Evolutionary conservation across 2,888 invertebrate genomes (phyloP).

Genomic region (Dasypolia templi): DNA sequence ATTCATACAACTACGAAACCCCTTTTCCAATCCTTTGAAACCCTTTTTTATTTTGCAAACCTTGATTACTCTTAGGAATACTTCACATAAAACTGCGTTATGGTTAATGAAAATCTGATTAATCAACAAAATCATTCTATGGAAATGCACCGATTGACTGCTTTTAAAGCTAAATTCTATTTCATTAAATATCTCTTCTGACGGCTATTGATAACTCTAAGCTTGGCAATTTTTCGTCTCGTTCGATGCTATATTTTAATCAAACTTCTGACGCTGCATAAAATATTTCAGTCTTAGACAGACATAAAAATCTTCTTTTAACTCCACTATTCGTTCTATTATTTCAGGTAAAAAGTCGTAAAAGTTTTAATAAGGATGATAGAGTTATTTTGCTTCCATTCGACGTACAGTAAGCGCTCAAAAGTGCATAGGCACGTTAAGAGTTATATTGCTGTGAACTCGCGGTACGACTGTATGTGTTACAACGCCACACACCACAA

Average conservation of each 20-base stretch:
- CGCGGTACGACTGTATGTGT: too few species aligned
- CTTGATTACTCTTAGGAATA: not conserved
- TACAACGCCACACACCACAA: too few species aligned
- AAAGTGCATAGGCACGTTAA: too few species aligned
- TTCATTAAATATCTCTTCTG: not conserved
- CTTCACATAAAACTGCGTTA: not conserved
- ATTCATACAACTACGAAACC: too few species aligned
- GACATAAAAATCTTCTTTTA: slow-evolving; percentile 10
- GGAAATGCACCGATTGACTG: not conserved
- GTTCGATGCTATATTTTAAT: slow-evolving; percentile 23
- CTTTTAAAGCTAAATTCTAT: slow-evolving; percentile 9
- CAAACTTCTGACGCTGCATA: slow-evolving; percentile 42
- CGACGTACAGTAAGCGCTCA: too few species aligned
- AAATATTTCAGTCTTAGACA: slow-evolving; percentile 28
- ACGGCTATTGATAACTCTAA: slow-evolving; percentile 8
- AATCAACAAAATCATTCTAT: not conserved
- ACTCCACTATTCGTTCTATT: slow-evolving; percentile 20
- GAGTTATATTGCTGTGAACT: too few species aligned
- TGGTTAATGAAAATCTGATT: not conserved
- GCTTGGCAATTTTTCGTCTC: slow-evolving; percentile 16
- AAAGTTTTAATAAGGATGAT: slow-evolving; percentile 35
- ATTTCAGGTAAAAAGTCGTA: slow-evolving; percentile 22
- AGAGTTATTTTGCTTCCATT: not conserved
- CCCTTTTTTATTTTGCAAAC: not conserved
- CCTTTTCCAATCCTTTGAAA: too few species aligned